phyloP scores from a whole-genome alignment of 2,797 vertebrate species.

The Cossypha niveicapilla region DNA sequence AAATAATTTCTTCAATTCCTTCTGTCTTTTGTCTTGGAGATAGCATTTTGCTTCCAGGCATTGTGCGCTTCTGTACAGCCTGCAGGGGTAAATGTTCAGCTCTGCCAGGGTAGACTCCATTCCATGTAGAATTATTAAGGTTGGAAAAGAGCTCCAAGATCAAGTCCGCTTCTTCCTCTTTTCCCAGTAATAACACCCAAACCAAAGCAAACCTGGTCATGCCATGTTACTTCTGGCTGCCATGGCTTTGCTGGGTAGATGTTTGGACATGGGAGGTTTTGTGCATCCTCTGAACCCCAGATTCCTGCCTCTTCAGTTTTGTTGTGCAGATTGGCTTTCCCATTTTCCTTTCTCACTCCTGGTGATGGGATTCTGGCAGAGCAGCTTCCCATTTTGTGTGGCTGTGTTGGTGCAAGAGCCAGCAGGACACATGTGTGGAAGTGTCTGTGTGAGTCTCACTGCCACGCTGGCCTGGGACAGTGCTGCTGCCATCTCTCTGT shows the following conservation, averaged over 20 bases:
- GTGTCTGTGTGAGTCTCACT: not conserved
- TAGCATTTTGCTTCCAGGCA: not conserved
- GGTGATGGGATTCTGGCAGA: not conserved
- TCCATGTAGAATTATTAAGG: not conserved
- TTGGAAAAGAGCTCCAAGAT: not conserved
- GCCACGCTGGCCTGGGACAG: rapidly evolving
- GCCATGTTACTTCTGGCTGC: not conserved
- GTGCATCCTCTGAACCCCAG: not conserved
- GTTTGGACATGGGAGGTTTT: not conserved
- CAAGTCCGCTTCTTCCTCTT: not conserved
- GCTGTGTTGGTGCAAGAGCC: not conserved
- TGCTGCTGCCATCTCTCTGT: not conserved
- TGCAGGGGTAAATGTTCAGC: rapidly evolving
- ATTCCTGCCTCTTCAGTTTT: not conserved
- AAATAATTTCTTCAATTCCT: not conserved
- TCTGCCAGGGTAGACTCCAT: not conserved
- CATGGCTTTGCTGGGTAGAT: not conserved
- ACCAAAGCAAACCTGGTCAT: not conserved
- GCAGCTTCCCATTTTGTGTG: rapidly evolving
- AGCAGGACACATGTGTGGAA: rapidly evolving
- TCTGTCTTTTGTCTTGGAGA: not conserved
- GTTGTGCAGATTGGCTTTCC: not conserved
- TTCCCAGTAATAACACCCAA: not conserved
- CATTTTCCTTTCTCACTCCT: rapidly evolving
- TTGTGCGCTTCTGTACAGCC: not conserved